Percentiles rank a stretch among this genome's conserved stretches.
Conservation (phyloP, 2,888 invertebrate genomes). For the Drosophila phalerata region DNA sequence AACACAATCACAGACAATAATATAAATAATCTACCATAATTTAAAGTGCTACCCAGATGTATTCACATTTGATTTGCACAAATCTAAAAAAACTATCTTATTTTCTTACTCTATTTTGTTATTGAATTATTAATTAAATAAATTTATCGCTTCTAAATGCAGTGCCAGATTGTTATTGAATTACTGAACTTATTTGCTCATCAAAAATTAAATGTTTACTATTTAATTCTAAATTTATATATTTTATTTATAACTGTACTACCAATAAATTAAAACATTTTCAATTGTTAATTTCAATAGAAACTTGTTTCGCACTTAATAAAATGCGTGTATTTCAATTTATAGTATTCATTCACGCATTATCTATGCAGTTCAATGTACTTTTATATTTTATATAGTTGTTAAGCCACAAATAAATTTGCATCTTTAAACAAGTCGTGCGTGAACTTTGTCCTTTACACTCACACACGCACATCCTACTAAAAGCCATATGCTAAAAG, state of each 20-base stretch:
- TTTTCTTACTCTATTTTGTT: neutral
- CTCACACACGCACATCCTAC: conserved; percentile 14
- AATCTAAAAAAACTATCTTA: neutral
- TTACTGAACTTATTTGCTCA: conserved; percentile 13
- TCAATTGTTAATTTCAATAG: conserved; percentile 20
- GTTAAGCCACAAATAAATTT: conserved; percentile 57
- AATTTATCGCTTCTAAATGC: conserved; percentile 1
- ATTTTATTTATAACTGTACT: conserved; percentile 8
- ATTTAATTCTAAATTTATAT: too few species aligned
- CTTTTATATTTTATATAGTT: conserved; percentile 20
- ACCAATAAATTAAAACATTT: conserved; percentile 8
- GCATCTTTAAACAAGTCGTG: conserved; percentile 67
- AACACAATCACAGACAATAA: neutral
- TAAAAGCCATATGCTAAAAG: conserved; percentile 57
- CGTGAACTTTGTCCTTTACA: conserved; percentile 54
- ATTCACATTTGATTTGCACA: neutral
- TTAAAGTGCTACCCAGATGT: conserved; percentile 18
- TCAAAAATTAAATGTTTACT: neutral
- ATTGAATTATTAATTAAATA: conserved; percentile 34
- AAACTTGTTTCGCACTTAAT: conserved; percentile 12
- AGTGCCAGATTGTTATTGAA: conserved; percentile 26
- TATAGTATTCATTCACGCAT: conserved; percentile 13
- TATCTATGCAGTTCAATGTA: conserved; percentile 48
- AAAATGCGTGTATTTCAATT: conserved; percentile 19
- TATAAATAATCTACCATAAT: conserved; percentile 31